phyloP scores from a whole-genome alignment of 64 coral and sea anemone species.

The Stylophora pistillata region DNA sequence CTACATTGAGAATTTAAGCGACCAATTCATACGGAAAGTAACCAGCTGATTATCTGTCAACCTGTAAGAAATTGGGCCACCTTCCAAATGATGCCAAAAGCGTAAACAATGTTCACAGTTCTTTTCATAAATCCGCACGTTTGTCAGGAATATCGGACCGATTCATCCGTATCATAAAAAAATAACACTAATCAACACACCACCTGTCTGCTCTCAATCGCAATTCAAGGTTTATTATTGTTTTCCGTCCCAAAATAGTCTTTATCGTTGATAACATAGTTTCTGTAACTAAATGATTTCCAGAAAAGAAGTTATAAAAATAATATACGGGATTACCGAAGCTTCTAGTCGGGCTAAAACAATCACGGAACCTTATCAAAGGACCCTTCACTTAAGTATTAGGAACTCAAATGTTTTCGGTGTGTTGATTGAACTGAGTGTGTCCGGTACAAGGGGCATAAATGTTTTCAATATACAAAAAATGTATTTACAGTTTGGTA shows the following conservation, averaged over 20 bases:
- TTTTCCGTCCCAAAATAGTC: constrained; percentile 56
- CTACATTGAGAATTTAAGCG: background rate
- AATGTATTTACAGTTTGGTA: constrained; percentile 35
- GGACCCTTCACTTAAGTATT: background rate
- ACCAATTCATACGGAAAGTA: background rate
- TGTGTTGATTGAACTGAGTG: background rate
- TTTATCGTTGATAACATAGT: constrained; percentile 38
- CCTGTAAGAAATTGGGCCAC: background rate
- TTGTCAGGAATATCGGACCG: background rate
- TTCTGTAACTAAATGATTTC: constrained; percentile 4
- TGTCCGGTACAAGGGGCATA: background rate
- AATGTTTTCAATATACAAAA: constrained; percentile 21
- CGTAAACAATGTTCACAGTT: background rate
- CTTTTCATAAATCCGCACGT: background rate
- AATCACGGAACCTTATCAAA: background rate
- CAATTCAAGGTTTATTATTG: constrained; percentile 27
- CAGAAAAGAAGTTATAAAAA: constrained; percentile 37
- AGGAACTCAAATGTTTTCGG: background rate
- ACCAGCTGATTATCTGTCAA: background rate
- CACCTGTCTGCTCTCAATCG: background rate
- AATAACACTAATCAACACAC: background rate
- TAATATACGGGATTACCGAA: constrained; percentile 32
- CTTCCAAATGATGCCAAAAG: constrained; percentile 5
- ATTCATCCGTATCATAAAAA: background rate
- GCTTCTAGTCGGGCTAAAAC: background rate